Evolutionary conservation across 2,113 vertebrate species (phyloP).

Genomic region (Grantiella picta): DNA sequence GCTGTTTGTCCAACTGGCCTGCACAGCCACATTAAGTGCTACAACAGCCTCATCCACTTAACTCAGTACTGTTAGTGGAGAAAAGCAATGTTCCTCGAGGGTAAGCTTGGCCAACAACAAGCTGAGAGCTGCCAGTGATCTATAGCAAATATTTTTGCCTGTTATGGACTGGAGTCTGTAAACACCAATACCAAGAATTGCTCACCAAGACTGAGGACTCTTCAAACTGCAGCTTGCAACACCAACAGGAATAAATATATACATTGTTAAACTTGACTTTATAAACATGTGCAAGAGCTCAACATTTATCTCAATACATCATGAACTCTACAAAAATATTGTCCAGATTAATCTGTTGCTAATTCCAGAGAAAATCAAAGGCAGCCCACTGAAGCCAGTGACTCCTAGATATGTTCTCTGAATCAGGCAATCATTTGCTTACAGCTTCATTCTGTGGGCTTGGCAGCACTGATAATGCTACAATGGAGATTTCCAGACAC

Average conservation of each 20-base stretch:
- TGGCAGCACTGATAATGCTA: not conserved
- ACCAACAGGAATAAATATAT: conserved; percentile 33
- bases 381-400: not conserved
- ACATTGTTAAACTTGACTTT: conserved; percentile 10
- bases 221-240: not conserved
- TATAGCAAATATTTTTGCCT: conserved; percentile 1
- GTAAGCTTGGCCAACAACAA: not conserved
- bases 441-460: not conserved
- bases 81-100: not conserved
- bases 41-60: not conserved
- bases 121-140: not conserved
- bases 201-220: not conserved
- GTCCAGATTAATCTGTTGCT: not conserved
- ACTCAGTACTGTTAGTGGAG: not conserved
- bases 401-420: not conserved
- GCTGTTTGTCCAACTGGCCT: not conserved
- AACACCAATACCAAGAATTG: not conserved
- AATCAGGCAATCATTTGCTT: not conserved
- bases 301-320: conserved; percentile 1
- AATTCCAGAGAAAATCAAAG: conserved; percentile 2
- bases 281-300: conserved; percentile 8
- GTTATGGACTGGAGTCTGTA: not conserved
- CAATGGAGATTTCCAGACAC: not conserved
- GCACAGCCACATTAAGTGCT: fast-evolving
- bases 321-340: not conserved